Conservation (phyloP, 2,113 vertebrate genomes). For the Zapornia atra region DNA sequence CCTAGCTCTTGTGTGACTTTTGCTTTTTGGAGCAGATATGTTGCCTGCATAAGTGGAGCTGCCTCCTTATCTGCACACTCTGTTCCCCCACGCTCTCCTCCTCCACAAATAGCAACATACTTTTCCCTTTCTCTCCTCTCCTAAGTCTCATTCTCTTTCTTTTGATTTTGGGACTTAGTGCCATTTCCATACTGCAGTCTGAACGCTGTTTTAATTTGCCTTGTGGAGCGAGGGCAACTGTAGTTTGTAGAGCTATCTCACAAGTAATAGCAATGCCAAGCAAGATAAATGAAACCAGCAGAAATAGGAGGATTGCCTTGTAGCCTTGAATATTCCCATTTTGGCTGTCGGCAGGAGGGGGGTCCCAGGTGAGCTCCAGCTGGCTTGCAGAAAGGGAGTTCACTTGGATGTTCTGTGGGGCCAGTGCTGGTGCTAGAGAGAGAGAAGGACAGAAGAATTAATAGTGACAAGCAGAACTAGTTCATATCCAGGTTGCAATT, state of each 20-base stretch:
- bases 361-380: constrained; percentile 92
- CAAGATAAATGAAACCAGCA: not conserved
- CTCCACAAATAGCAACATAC: not conserved
- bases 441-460: not conserved
- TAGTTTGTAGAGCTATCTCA: not conserved
- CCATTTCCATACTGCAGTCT: not conserved
- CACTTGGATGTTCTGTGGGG: constrained; percentile 88
- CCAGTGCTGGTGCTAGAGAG: constrained; percentile 86
- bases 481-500: not conserved
- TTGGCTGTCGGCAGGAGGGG: constrained; percentile 89
- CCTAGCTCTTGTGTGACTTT: not conserved
- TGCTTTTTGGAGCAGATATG: constrained; percentile 20
- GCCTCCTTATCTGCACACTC: not conserved
- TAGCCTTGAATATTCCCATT: constrained; percentile 98
- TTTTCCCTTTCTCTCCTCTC: not conserved
- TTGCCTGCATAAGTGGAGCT: not conserved
- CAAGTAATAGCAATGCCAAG: not conserved
- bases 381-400: constrained; percentile 85
- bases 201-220: constrained; percentile 11
- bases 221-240: not conserved
- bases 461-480: not conserved
- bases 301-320: constrained; percentile 80
- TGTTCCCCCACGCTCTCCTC: not conserved
- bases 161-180: not conserved
- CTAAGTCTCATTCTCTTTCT: not conserved